A percentile compares a stretch with the other conserved stretches of the same genome.
phyloP scores from a whole-genome alignment of 2,113 vertebrate species.

The Mastomys coucha region DNA sequence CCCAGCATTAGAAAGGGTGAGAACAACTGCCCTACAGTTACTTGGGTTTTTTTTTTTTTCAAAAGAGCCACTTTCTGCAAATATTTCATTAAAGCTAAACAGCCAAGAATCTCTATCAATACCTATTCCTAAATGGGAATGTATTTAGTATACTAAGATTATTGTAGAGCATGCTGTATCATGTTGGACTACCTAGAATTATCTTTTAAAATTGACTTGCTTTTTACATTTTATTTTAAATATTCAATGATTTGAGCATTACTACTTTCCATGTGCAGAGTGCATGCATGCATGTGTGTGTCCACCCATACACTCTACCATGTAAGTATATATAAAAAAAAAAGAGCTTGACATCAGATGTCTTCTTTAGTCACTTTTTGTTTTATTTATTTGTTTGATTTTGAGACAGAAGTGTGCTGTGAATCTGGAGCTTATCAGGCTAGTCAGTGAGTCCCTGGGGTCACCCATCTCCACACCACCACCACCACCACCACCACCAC shows the following conservation, averaged over 20 bases:
- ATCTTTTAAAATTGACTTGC: conserved; percentile 18
- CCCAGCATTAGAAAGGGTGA: neutral
- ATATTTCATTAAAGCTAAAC: conserved; percentile 68
- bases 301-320: neutral
- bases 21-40: conserved; percentile 1
- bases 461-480: too few species aligned
- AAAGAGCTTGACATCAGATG: neutral
- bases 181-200: conserved; percentile 42
- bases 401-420: neutral
- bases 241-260: neutral
- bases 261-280: neutral
- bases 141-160: conserved; percentile 45
- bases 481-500: too few species aligned
- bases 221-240: conserved; percentile 21
- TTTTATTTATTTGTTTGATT: neutral
- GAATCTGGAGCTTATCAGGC: neutral
- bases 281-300: neutral
- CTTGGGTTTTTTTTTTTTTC: conserved; percentile 57
- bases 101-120: conserved; percentile 30
- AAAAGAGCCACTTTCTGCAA: conserved; percentile 41
- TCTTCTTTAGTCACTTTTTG: neutral
- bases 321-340: neutral
- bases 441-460: neutral
- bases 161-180: conserved; percentile 40
- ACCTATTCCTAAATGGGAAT: conserved; percentile 51